phyloP scores from a whole-genome alignment of 92 coral and sea anemone genomes.

The Isaurus tuberculatus region DNA sequence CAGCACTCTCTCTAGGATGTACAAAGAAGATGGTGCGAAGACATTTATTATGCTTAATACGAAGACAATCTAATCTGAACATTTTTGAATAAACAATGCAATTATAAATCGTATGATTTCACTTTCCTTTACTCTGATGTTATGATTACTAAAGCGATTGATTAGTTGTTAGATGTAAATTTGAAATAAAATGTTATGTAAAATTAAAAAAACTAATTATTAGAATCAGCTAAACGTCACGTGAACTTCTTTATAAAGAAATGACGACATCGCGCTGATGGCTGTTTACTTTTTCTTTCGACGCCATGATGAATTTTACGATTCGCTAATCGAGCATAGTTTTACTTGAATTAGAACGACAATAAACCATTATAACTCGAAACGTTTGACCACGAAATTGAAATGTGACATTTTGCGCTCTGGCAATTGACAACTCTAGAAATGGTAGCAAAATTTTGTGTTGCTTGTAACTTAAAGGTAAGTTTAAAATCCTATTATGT shows the following conservation, averaged over 20 bases:
- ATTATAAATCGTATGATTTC: too few species aligned
- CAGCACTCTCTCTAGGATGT: too few species aligned
- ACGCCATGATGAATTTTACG: slow-evolving; percentile 33
- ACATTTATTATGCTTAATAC: too few species aligned
- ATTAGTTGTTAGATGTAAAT: too few species aligned
- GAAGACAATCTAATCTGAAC: too few species aligned
- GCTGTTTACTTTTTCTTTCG: slow-evolving; percentile 6
- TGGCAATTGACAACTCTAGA: neutral
- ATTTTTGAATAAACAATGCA: too few species aligned
- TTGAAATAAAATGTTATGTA: too few species aligned
- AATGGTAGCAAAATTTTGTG: slow-evolving; percentile 45
- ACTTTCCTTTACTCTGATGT: too few species aligned
- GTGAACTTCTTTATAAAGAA: neutral
- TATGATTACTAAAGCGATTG: too few species aligned
- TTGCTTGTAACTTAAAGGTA: slow-evolving; percentile 45
- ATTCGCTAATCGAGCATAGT: neutral
- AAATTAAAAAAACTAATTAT: too few species aligned
- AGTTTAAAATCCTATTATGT: neutral
- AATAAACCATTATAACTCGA: neutral
- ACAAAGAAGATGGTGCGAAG: too few species aligned
- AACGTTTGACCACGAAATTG: neutral
- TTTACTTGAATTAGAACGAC: neutral
- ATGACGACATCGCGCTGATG: slow-evolving; percentile 30
- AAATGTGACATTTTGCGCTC: neutral
- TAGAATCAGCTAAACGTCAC: neutral